phyloP scores from a whole-genome alignment of 2,113 vertebrate species.

The Atrichornis clamosus region DNA sequence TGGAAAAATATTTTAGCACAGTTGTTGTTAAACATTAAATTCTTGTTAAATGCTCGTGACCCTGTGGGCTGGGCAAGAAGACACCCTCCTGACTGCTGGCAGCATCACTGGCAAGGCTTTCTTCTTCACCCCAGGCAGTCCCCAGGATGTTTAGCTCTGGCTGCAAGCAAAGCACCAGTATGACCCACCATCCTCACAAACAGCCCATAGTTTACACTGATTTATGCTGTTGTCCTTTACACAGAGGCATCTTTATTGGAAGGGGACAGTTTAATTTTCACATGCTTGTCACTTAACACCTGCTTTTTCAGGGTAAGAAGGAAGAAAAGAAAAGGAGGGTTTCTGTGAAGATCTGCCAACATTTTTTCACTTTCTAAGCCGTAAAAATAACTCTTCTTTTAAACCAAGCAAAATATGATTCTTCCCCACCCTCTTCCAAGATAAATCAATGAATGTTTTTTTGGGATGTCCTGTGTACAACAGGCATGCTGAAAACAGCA shows the following conservation, averaged over 20 bases:
- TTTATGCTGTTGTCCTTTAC: background rate
- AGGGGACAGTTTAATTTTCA: background rate
- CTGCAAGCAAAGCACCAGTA: background rate
- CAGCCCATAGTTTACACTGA: background rate
- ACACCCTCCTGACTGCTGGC: background rate
- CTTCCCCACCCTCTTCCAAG: background rate
- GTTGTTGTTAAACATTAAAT: background rate
- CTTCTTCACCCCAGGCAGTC: background rate
- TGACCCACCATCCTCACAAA: background rate
- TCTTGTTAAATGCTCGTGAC: background rate
- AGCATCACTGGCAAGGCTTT: background rate
- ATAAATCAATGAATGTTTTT: background rate
- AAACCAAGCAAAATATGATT: background rate
- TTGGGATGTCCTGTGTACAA: background rate
- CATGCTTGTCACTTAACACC: background rate
- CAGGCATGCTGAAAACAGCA: background rate
- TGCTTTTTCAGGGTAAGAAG: background rate
- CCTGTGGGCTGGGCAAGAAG: background rate
- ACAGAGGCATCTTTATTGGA: background rate
- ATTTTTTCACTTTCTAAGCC: background rate
- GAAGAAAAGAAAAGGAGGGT: background rate
- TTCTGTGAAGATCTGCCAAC: background rate
- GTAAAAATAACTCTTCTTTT: background rate
- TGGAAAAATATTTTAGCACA: background rate
- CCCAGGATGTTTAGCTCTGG: background rate